Percentiles rank a stretch among this genome's conserved stretches.
phyloP scores from a whole-genome alignment of 2,797 vertebrate species.

The Rhinella marina region DNA sequence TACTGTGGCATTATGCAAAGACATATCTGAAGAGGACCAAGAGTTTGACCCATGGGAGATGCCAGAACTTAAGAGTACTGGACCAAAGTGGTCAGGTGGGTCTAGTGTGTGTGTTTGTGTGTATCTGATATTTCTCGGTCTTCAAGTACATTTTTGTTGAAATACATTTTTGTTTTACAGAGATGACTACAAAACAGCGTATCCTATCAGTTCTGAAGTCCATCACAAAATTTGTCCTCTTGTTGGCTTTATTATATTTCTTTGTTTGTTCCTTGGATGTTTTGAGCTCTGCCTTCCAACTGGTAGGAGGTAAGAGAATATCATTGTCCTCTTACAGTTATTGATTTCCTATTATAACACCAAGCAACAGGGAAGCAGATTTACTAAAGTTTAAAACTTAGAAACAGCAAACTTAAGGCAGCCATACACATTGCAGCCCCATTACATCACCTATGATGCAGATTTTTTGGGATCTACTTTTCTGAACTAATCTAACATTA shows the following conservation, averaged over 20 bases:
- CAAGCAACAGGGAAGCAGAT: neutral
- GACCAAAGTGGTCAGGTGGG: conserved; percentile 92
- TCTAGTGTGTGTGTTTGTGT: neutral
- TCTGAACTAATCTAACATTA: neutral
- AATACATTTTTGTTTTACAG: conserved; percentile 72
- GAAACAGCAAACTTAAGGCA: too few species aligned
- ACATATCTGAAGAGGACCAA: conserved; percentile 58
- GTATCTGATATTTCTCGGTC: neutral
- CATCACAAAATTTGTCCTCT: conserved; percentile 75
- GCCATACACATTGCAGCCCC: too few species aligned
- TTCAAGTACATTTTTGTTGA: too few species aligned
- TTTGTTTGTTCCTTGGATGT: conserved; percentile 95
- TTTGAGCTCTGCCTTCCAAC: conserved; percentile 94
- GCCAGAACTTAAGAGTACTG: conserved; percentile 81
- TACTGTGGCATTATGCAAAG: conserved; percentile 78
- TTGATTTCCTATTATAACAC: neutral
- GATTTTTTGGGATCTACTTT: neutral
- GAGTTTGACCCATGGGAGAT: conserved; percentile 86
- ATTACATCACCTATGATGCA: neutral
- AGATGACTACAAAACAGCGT: conserved; percentile 85
- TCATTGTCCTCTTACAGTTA: neutral
- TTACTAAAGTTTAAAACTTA: too few species aligned
- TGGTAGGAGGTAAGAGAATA: conserved; percentile 87
- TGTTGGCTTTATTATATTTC: conserved; percentile 90
- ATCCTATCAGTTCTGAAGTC: conserved; percentile 76